Evolutionary conservation across 2,888 invertebrate species (phyloP), one percentile per base, ranked within the genome.

Genomic region (Alviniconcha strummeri): DNA sequence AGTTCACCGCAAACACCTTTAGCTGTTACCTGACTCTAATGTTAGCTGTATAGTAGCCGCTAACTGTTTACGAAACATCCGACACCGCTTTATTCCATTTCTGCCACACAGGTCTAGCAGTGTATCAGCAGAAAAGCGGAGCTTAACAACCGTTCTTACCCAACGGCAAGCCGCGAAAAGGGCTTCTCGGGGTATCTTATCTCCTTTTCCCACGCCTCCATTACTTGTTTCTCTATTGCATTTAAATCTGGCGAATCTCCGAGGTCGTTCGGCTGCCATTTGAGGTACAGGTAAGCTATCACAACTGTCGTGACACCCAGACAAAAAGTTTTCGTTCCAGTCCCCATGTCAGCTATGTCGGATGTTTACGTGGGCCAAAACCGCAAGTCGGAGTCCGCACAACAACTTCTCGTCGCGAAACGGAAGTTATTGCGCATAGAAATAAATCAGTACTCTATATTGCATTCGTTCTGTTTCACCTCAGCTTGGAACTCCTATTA

Each of bases 131-230:
- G 13, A 60, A 60, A 60, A 60, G 60, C 11, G 7, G 60, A 8
- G 60, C 60, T 60, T 60, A 7, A 60, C 11, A n/a, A 36, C 36
- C 36, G 36, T 57, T 72, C 84, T 83, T 86, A 89, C 89, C 88
- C 88, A 3, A 89, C 85, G 17, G 86, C 86, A 60, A 89, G 81
- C 80, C 81, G 85, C 69, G 85, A 36, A 79, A 89, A 89, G 55
- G 81, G 85, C 82, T 83, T 88, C 15, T 55, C 60, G 52, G 89
- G 89, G 36, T 80, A 83, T 54, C 85, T 74, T 69, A 89, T 87
- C 15, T 85, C 64, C n/a, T 67, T 84, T 72, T 80, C 56, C 89
- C 89, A 89, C 5, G 84, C 86, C 13, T 84, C 64, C 52, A 86
- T 85, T 17, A 89, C 64, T 71, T 74, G 83, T 36, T 81, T 72